Base-by-base conservation (phyloP, 2,113 vertebrate species). In the Chloroceryle aenea region DNA sequence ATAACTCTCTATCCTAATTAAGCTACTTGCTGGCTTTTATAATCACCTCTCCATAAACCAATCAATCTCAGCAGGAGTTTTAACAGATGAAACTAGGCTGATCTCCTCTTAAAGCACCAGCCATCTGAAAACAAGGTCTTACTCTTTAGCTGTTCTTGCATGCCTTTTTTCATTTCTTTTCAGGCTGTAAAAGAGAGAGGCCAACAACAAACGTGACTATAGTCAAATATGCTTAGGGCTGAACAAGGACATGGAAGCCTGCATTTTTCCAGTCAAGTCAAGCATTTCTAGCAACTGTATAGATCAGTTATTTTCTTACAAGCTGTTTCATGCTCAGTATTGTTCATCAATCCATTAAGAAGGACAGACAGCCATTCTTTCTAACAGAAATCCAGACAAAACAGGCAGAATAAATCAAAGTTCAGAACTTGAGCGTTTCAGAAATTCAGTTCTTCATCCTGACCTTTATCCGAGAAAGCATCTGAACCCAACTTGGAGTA, bases 1-100 rank as follows among this genome's bases (percentile, higher is more conserved):
- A 87, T 94, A 89, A 89, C 66, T 94, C 91, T 95, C 71, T 66
- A 91, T 78, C 91, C 91, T 93, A 96, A 96, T 95, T 96, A 96
- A 96, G 89, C 77, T 82, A 42, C 94, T 96, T 62, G 62, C 91
- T 96, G 94, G 87, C 81, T 96, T 94, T 94, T 85, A 55, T 95
- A 94, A 95, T 93, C 91, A 87, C 87, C 77, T 93, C 94, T 95
- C 89, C 91, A 85, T 72, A 89, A 85, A 87, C 43, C 89, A 85
- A 68, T 95, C 94, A 75, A 75, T 94, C 87, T 93, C 91, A 91
- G 93, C 91, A 87, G 89, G 94, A 79, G 58, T 91, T 90, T 79
- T 89, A 92, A 91, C 48, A 93, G 66, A 68, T 85, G 62, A 89
- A 87, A 52, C 64, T 40, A 22, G 40, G 69, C 48, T 87, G 66